Percentiles rank a stretch among this genome's conserved stretches.
Conservation (phyloP, 2,113 vertebrate genomes). For the Illadopsis cleaveri region DNA sequence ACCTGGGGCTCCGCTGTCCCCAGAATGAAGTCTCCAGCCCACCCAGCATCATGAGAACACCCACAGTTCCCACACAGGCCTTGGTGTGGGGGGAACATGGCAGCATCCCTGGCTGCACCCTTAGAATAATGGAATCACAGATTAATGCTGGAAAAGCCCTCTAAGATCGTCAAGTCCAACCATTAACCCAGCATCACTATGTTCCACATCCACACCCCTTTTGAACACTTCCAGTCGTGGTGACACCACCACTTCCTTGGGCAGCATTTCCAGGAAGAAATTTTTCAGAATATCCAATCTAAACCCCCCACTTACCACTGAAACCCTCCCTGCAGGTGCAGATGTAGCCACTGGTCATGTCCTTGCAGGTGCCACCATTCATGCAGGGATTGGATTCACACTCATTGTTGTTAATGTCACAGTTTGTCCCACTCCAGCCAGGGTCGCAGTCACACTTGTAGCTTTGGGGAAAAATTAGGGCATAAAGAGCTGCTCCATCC, state of each 20-base stretch:
- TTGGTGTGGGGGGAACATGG: rapidly evolving
- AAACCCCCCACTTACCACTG: conserved; percentile 71
- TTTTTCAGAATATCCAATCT: not conserved
- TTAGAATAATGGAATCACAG: conserved; percentile 30
- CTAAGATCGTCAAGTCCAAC: not conserved
- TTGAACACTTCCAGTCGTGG: not conserved
- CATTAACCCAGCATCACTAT: not conserved
- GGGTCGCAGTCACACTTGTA: conserved; percentile 90
- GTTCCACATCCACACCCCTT: not conserved
- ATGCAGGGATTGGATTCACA: conserved; percentile 95
- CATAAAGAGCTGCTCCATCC: not conserved
- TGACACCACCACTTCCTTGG: not conserved
- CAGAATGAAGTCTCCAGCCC: not conserved
- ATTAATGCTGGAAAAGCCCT: not conserved
- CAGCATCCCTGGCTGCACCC: not conserved
- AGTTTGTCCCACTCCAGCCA: conserved; percentile 93
- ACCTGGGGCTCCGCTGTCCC: not conserved
- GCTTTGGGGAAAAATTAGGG: conserved; percentile 42
- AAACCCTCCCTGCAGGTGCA: conserved; percentile 92
- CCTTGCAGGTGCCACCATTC: conserved; percentile 93
- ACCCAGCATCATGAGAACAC: rapidly evolving
- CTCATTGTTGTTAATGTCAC: conserved; percentile 92
- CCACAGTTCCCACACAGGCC: not conserved
- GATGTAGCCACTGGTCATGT: conserved; percentile 94
- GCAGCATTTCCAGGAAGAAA: not conserved